Conservation (phyloP, 2,888 invertebrate genomes). For the Criorhina ranunculi region DNA sequence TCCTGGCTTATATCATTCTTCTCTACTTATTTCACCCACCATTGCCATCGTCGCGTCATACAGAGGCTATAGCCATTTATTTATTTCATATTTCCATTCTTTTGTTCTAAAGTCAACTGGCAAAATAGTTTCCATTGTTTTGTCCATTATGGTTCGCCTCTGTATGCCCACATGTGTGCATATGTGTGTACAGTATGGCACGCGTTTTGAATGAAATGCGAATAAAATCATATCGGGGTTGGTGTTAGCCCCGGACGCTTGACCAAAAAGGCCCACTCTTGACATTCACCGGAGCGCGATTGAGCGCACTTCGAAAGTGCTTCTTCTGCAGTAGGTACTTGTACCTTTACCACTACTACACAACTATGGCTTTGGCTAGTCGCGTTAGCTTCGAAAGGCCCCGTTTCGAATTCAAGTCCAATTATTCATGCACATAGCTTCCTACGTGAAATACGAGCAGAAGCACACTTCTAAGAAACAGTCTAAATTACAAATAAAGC, state of each 20-base stretch:
- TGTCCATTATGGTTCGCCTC: constrained; percentile 49
- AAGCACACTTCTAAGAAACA: constrained; percentile 79
- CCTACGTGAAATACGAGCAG: constrained; percentile 77
- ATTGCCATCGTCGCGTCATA: constrained; percentile 2
- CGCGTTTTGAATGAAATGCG: constrained; percentile 75
- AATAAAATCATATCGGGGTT: constrained; percentile 57
- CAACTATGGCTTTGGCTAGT: background rate
- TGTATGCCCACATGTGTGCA: constrained; percentile 27
- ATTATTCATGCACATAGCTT: constrained; percentile 75
- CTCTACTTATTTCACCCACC: constrained; percentile 47
- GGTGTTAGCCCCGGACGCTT: constrained; percentile 44
- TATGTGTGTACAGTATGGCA: constrained; percentile 55
- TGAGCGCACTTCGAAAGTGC: constrained; percentile 72
- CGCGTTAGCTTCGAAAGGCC: constrained; percentile 55
- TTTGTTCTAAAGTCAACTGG: constrained; percentile 65
- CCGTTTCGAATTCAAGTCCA: constrained; percentile 68
- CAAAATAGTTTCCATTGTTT: constrained; percentile 71
- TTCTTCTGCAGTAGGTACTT: constrained; percentile 43
- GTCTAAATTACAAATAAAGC: constrained; percentile 84
- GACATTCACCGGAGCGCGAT: constrained; percentile 62
- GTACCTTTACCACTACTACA: constrained; percentile 7
- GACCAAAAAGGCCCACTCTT: constrained; percentile 52
- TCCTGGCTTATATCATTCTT: constrained; percentile 67
- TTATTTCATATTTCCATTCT: constrained; percentile 66
- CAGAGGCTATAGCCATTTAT: constrained; percentile 38